Conservation (phyloP, 2,888 invertebrate species). For the Phalera bucephala region DNA sequence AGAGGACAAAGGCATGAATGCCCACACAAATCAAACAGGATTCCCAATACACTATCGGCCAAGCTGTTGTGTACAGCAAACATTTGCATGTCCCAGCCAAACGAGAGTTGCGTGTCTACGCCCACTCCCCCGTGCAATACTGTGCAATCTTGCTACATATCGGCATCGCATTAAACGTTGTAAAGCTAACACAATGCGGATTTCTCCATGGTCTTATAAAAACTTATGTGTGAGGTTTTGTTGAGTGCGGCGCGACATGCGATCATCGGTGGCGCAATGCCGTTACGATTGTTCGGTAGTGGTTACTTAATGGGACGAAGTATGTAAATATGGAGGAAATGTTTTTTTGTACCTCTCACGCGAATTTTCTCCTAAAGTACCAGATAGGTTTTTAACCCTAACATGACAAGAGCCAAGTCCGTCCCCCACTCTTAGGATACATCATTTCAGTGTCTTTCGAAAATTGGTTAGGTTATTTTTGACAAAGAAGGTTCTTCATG, state of each 20-base stretch:
- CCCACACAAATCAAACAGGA: constrained; percentile 78
- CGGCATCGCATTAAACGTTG: constrained; percentile 72
- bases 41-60: constrained; percentile 67
- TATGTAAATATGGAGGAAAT: no score
- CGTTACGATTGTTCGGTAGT: constrained; percentile 34
- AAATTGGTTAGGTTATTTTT: no score
- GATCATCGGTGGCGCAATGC: constrained; percentile 53
- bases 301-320: constrained; percentile 5
- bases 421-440: no score
- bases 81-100: constrained; percentile 67
- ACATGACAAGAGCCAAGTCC: no score
- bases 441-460: no score
- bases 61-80: constrained; percentile 56
- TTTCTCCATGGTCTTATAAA: constrained; percentile 62
- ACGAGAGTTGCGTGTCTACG: constrained; percentile 72
- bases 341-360: no score
- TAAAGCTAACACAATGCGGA: constrained; percentile 61
- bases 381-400: no score
- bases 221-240: constrained; percentile 54
- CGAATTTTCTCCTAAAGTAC: no score
- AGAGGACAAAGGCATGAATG: constrained; percentile 54
- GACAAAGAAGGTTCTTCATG: no score
- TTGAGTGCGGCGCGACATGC: constrained; percentile 60
- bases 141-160: constrained; percentile 70
- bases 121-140: constrained; percentile 71